Percentiles rank a stretch among this genome's conserved stretches.
These are phyloP conservation scores for Drosophila diplacantha DNA, from an alignment of 2,888 invertebrate species.

Conservation along the genomic window DNA sequence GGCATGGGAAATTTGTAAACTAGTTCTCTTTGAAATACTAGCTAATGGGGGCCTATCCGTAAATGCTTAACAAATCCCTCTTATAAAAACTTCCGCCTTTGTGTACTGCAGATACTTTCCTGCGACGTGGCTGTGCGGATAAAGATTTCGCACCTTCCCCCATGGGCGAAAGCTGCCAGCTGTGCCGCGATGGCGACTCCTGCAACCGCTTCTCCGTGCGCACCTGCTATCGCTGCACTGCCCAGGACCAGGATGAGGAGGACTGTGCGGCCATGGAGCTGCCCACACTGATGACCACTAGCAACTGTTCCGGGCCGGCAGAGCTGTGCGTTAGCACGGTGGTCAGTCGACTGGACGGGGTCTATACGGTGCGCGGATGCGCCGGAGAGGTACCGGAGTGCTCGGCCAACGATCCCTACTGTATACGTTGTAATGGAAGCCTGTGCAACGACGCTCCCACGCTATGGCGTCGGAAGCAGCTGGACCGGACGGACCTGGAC, in stretches of 20 bases:
- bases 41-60: not conserved
- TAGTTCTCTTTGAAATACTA: not conserved
- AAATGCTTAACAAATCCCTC: not conserved
- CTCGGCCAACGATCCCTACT: conserved; percentile 69
- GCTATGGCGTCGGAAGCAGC: conserved; percentile 42
- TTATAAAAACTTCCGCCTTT: not conserved
- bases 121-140: conserved; percentile 71
- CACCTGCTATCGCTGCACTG: conserved; percentile 72
- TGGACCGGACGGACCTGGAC: not conserved
- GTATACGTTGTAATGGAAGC: conserved; percentile 71
- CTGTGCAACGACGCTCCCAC: conserved; percentile 66
- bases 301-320: conserved; percentile 55
- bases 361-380: conserved; percentile 71
- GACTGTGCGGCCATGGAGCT: conserved; percentile 58
- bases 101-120: conserved; percentile 46
- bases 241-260: conserved; percentile 48
- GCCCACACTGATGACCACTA: conserved; percentile 46
- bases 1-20: too few species aligned
- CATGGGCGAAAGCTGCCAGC: conserved; percentile 56
- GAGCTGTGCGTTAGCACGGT: conserved; percentile 73
- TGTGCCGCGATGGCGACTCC: conserved; percentile 62
- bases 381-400: conserved; percentile 66
- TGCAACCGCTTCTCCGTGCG: conserved; percentile 69
- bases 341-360: conserved; percentile 53
- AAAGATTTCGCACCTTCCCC: conserved; percentile 24